phyloP scores from a whole-genome alignment of 2,113 vertebrate genomes.

The Grammomys dolichurus region DNA sequence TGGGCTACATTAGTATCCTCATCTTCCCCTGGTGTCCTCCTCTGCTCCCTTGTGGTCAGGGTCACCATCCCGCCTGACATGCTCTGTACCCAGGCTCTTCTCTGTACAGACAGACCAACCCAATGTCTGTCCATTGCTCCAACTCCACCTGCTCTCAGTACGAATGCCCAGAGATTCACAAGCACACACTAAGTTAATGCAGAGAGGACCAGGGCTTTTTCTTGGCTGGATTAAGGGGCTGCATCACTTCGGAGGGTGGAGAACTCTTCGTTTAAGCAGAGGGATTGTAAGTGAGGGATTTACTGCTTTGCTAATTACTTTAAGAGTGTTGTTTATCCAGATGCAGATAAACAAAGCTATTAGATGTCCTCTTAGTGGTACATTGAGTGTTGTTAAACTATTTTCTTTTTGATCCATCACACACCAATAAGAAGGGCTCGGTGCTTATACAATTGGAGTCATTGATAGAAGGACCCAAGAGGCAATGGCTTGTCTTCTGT shows the following conservation, averaged over 20 bases:
- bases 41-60: background rate
- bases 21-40: background rate
- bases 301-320: background rate
- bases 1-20: background rate
- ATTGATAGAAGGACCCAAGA: background rate
- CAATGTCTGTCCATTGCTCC: background rate
- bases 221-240: background rate
- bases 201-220: background rate
- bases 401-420: background rate
- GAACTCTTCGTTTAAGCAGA: background rate
- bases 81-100: background rate
- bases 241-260: background rate
- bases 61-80: background rate
- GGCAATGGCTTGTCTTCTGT: background rate
- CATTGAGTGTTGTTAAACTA: background rate
- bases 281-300: background rate
- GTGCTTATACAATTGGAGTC: background rate
- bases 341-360: background rate
- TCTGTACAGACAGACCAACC: background rate
- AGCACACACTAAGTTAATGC: accelerated
- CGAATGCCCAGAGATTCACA: background rate
- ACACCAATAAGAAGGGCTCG: background rate
- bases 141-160: background rate
- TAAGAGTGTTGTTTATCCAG: conserved; percentile 4
- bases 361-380: background rate